Base-by-base conservation (phyloP, 2,888 invertebrate genomes). In the Oeneis ivallda region DNA sequence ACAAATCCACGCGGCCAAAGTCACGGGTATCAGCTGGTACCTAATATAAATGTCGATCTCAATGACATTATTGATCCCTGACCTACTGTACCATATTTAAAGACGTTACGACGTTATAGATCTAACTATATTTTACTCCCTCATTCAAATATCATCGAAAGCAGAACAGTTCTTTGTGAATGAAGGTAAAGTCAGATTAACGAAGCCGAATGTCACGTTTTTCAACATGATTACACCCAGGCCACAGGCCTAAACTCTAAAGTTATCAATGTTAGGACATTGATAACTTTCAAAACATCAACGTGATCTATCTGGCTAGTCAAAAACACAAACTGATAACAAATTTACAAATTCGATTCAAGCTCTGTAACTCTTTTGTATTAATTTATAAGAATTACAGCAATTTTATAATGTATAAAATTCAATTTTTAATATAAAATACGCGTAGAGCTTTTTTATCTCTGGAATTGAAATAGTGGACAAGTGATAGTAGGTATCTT, bases 271-370 rank as follows among this genome's bases (percentile, higher is more conserved):
- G 52, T 57, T 65, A 69, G 67, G 57, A n/a, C 62, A 65, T 65
- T 54, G 26, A 26, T 26, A 26, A 26, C 26, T 26, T 26, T 26
- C 47, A 60, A 50, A 39, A 34, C 45, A 9, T 13, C 41, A 60
- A 69, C 69, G 69, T 69, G 69, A 67, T 67, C 69, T 67, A 69
- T 69, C 69, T 37, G 60, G 56, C 45, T 66, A 66, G 57, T 62
- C 45, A 32, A 39, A 41, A 60, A 39, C 52, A 53, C 34, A 57
- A 15, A 53, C 5, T 62, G 68, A 62, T 65, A 65, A 65, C 32
- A 17, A 37, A 65, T 62, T 59, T 43, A n/a, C n/a, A n/a, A n/a
- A n/a, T n/a, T n/a, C 19, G 62, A 65, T 62, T 56, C 2, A 4
- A 59, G n/a, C 59, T 65, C 56, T 26, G 3, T 4, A 26, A 5